These are phyloP conservation scores for Loripinus fragilis DNA, from an alignment of 2,888 invertebrate species.

Conservation along the genomic window DNA sequence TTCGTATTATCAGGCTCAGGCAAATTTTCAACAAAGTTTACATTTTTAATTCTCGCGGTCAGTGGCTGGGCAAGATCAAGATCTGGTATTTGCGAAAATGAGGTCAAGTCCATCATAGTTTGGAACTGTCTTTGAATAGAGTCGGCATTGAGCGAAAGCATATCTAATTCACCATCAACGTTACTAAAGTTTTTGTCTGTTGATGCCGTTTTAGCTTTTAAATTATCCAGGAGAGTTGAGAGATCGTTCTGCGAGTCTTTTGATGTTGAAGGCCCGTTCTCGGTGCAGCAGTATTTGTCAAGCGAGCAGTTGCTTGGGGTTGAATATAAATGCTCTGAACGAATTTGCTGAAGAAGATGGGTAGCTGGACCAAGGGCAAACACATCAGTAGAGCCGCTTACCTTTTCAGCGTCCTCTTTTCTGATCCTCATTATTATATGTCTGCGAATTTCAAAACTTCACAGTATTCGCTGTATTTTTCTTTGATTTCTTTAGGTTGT, in stretches of 20 bases:
- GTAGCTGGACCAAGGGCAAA: slow-evolving; percentile 31
- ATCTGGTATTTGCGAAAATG: slow-evolving; percentile 56
- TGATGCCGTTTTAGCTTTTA: slow-evolving; percentile 1
- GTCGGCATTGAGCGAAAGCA: slow-evolving; percentile 60
- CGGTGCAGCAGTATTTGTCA: background rate
- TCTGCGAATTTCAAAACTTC: background rate
- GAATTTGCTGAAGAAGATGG: slow-evolving; percentile 36
- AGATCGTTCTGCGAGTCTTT: background rate
- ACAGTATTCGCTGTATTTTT: too few species aligned
- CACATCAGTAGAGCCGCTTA: slow-evolving; percentile 4
- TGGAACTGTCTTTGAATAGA: slow-evolving; percentile 68
- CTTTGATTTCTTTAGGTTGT: too few species aligned
- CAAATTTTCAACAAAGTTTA: slow-evolving; percentile 23
- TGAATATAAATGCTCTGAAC: slow-evolving; percentile 50
- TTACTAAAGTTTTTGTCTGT: background rate
- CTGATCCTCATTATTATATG: background rate
- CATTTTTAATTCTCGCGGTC: slow-evolving; percentile 13
- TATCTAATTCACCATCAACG: slow-evolving; percentile 24
- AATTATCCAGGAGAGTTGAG: background rate
- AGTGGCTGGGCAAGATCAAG: background rate
- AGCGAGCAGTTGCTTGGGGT: background rate
- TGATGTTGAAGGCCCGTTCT: background rate
- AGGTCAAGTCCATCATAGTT: slow-evolving; percentile 64
- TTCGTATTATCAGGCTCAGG: background rate
- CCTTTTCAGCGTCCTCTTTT: background rate